Evolutionary conservation across 2,797 vertebrate species (phyloP), one percentile per base, ranked within the genome.

Genomic region (Parauchenoglanis ngamensis): DNA sequence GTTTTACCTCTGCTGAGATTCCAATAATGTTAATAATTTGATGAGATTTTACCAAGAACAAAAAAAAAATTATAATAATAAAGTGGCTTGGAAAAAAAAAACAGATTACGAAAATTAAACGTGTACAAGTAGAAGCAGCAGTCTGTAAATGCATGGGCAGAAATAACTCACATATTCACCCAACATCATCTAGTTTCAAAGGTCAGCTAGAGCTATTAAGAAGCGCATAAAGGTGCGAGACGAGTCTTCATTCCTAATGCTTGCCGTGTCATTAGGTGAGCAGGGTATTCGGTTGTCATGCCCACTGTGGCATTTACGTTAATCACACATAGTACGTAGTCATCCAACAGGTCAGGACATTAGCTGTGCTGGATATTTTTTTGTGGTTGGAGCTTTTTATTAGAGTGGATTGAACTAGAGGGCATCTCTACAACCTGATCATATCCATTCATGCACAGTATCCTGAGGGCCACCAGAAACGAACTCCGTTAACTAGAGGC

Each of bases 191-290:
- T 21, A 23, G 63, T 46, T 10, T 35, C n/a, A 83, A 68, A 83
- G 81, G 46, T 83, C 81, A 68, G 17, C 25, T 21, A 12, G 19
- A 54, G n/a, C 81, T 68, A 68, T 68, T 68, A 83, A 21, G 46
- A 4, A 54, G 10, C 6, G 63, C 63, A 7, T 52, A 21, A 68
- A 23, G 63, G 81, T 23, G 63, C 10, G 19, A 52, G 44, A 54
- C 11, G 46, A 83, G 63, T 31, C 65, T 83, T 68, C 7, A 12
- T 54, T 83, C 63, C 23, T 35, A 68, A 68, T 7, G 46, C 81
- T 49, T 54, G 65, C 46, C 28, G 12, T 52, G 40, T 68, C n/a
- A 54, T 54, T 68, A 54, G 46, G 28, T 68, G 17, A 31, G 63
- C n/a, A 12, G 81, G 63, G 10, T 54, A 31, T 68, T 68, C 31